These are phyloP conservation scores for Maccullochella peelii DNA, from an alignment of 2,113 vertebrate species.

Conservation along the genomic window DNA sequence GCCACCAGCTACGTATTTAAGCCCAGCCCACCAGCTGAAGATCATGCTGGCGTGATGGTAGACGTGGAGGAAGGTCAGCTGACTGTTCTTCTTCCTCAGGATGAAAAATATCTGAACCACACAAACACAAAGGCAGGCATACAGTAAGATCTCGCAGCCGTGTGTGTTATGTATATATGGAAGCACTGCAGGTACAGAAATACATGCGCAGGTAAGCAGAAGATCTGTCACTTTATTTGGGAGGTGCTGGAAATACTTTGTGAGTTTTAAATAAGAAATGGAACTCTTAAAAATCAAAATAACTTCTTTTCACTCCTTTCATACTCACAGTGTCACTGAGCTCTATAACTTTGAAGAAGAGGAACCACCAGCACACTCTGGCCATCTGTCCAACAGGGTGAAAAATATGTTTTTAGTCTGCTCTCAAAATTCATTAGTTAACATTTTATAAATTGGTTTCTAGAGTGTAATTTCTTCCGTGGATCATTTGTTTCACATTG, in stretches of 20 bases:
- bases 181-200: neutral
- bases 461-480: no score
- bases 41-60: constrained; percentile 89
- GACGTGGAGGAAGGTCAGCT: constrained; percentile 88
- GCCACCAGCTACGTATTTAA: constrained; percentile 86
- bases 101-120: constrained; percentile 87
- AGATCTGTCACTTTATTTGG: neutral
- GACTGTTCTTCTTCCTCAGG: constrained; percentile 85
- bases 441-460: neutral
- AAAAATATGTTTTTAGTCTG: neutral
- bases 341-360: constrained; percentile 85
- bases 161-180: neutral
- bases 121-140: neutral
- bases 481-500: neutral
- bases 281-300: neutral
- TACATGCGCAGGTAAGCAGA: neutral
- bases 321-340: constrained; percentile 82
- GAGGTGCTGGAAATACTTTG: neutral
- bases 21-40: constrained; percentile 87
- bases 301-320: neutral
- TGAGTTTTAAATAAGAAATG: neutral
- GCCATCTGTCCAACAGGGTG: constrained; percentile 85
- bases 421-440: no score
- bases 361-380: constrained; percentile 84
- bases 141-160: neutral